Conservation (phyloP, 2,113 vertebrate species). For the Poeciliopsis prolifica region DNA sequence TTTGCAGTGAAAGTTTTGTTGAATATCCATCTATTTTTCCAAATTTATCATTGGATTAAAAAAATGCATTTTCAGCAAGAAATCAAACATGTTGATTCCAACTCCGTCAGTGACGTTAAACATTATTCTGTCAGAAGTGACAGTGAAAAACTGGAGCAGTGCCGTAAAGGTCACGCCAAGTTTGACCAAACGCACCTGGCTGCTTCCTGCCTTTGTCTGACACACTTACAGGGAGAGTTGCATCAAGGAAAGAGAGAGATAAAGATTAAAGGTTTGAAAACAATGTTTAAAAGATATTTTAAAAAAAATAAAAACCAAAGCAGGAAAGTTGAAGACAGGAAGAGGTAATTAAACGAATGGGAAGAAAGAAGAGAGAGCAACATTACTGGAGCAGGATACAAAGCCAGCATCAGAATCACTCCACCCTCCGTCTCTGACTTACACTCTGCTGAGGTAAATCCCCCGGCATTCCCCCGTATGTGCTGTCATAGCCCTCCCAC, state of each 20-base stretch:
- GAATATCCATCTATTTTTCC: no score
- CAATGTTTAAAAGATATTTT: not conserved
- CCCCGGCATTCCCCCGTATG: constrained; percentile 46
- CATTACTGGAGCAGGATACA: constrained; percentile 64
- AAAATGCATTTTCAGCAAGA: not conserved
- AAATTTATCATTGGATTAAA: not conserved
- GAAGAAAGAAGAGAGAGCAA: constrained; percentile 39
- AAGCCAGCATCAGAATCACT: constrained; percentile 47
- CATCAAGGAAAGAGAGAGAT: not conserved
- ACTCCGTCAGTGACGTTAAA: not conserved
- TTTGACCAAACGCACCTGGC: constrained; percentile 15
- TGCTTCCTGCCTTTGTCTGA: constrained; percentile 35
- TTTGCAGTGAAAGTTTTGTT: no score
- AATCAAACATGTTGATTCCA: not conserved
- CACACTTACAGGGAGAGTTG: constrained; percentile 1
- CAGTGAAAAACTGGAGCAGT: not conserved
- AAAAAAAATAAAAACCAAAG: constrained; percentile 16
- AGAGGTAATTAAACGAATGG: constrained; percentile 52
- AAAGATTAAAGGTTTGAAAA: constrained; percentile 7
- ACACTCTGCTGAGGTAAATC: constrained; percentile 68
- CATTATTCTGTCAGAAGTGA: not conserved
- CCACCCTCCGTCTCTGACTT: constrained; percentile 53
- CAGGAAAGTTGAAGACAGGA: constrained; percentile 40
- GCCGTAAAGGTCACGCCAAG: not conserved
- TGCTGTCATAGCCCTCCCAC: constrained; percentile 68